A percentile compares a stretch with the other conserved stretches of the same genome.
These are phyloP conservation scores for Pachyrhynchus sulphureomaculatus DNA, from an alignment of 1,140 invertebrate species.

Conservation along the genomic window DNA sequence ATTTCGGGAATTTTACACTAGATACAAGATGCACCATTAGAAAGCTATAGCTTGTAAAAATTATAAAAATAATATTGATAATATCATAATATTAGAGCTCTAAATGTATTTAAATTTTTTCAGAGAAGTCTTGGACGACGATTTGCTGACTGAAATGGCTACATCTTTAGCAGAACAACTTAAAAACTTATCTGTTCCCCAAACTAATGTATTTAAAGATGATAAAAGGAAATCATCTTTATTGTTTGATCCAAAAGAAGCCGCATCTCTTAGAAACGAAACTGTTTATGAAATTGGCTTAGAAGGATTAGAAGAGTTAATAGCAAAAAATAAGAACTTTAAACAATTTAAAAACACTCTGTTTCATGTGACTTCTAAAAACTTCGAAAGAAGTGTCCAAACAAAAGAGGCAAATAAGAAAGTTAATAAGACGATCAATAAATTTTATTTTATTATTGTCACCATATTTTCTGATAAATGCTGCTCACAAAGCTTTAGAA, in stretches of 20 bases:
- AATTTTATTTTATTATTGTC: conserved; percentile 80
- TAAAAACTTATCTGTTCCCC: conserved; percentile 74
- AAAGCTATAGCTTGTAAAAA: too few species aligned
- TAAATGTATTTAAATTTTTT: too few species aligned
- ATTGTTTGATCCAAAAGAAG: conserved; percentile 86
- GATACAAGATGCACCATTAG: too few species aligned
- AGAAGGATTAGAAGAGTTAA: conserved; percentile 81
- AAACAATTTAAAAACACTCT: conserved; percentile 70
- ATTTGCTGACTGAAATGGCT: conserved; percentile 52
- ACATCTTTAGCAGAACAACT: conserved; percentile 85
- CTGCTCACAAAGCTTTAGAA: conserved; percentile 87
- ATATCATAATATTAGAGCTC: too few species aligned
- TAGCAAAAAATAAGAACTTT: conserved; percentile 70
- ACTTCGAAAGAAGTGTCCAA: conserved; percentile 79
- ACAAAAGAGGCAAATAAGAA: conserved; percentile 72
- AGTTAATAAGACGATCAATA: conserved; percentile 73
- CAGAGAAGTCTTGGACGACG: too few species aligned
- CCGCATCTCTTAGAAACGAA: conserved; percentile 78
- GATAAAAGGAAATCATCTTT: conserved; percentile 76
- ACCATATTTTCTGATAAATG: conserved; percentile 82
- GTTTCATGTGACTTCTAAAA: conserved; percentile 72
- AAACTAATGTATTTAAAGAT: conserved; percentile 68
- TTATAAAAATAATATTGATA: too few species aligned
- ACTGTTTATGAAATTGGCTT: conserved; percentile 83
- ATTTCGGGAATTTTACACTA: too few species aligned